Evolutionary conservation across 2,113 vertebrate genomes (phyloP), one percentile per base, ranked within the genome.

Genomic region (Cyanoramphus novaezelandiae): DNA sequence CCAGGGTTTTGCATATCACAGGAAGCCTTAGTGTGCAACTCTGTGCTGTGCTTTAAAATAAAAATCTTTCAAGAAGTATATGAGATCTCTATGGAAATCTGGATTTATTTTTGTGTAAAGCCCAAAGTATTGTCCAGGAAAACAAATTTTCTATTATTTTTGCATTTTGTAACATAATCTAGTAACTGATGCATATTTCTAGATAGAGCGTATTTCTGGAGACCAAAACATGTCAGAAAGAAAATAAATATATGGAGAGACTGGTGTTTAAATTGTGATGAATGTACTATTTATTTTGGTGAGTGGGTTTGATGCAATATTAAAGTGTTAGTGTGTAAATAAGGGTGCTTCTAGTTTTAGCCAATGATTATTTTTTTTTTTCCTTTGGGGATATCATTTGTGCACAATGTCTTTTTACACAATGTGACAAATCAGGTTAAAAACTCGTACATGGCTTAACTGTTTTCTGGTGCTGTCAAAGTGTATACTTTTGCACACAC

Each of bases 271-370:
- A 97, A 93, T 93, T 97, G 97, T 98, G 95, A 94, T 92, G 97
- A 97, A 96, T 98, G 97, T 98, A 98, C 85, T 98, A 98, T 98
- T 98, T 98, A 98, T 98, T 98, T 97, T 98, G 96, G 95, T 98
- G 97, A 96, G 92, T 98, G 97, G 92, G 97, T 97, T 95, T 97
- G 92, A 97, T 53, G 33, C 97, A 97, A 96, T 97, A 97, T 98
- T 96, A 47, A 97, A 98, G 88, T 97, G 91, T 96, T 95, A 95
- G 93, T 95, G 47, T 97, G 96, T 97, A 96, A 96, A 93, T 94
- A 97, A 97, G 96, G 96, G 89, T 97, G 88, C 52, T 95, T 96
- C 70, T 97, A 96, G 97, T 93, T 95, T 68, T 93, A 93, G 93
- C 59, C 71, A 78, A 77, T 92, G 14, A 21, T 75, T 31, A 21